Evolutionary conservation across 37 sponge, comb jelly and placozoan species (phyloP), one percentile per base, ranked within the genome.

Genomic region (Beroe forskalii): DNA sequence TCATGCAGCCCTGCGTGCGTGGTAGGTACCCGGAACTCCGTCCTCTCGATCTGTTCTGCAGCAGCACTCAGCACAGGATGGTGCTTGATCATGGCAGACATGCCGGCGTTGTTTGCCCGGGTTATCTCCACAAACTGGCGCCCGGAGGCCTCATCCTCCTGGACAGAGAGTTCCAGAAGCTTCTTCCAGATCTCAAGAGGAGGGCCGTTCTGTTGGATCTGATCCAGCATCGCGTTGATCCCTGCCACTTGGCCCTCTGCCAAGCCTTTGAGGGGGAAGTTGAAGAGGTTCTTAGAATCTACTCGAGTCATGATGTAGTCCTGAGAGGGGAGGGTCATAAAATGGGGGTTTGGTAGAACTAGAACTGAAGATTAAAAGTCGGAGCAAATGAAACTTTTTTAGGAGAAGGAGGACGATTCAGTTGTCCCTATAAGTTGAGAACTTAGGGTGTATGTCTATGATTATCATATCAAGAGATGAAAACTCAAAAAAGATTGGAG

Each of bases 261-360:
- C 33, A 36, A 14, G 19, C 72, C 72, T 36, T 32, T 69, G 36
- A 69, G 72, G 14, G 72, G 72, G 39, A 69, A 69, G 72, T 69
- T 69, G 38, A 69, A 69, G 33, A 69, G 32, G 72, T 69, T 69
- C 38, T 69, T 69, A 36, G 72, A 69, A 14, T 35, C 19, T 2
- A 69, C 35, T 69, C 72, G 36, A 33, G 27, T 37, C 72, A 69
- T 69, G 72, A 23, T 64, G 31, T 23, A 22, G 55, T 48, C 55
- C 6, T 17, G 55, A 17, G 55, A 48, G 55, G n/a, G n/a, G n/a
- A n/a, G n/a, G n/a, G n/a, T n/a, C n/a, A n/a, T n/a, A n/a, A n/a
- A n/a, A n/a, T n/a, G n/a, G n/a, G n/a, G n/a, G n/a, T n/a, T n/a
- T n/a, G n/a, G n/a, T n/a, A n/a, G n/a, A n/a, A n/a, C n/a, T n/a